These are phyloP conservation scores for Battus philenor DNA, from an alignment of 1,140 invertebrate species.

Conservation along the genomic window DNA sequence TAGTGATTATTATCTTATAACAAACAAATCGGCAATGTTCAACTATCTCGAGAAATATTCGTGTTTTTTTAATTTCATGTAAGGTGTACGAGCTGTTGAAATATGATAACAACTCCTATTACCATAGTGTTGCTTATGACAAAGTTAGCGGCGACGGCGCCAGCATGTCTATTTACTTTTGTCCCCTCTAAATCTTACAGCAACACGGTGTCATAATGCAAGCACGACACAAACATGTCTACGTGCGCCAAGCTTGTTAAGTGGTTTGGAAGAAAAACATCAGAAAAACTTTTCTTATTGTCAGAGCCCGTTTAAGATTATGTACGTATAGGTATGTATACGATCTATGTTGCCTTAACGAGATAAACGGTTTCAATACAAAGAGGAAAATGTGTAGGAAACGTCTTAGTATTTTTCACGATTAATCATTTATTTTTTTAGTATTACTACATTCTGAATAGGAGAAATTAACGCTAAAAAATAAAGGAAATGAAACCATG, in stretches of 20 bases:
- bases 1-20: too few species aligned
- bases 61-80: too few species aligned
- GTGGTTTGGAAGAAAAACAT: conserved; percentile 76
- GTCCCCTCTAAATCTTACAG: conserved; percentile 71
- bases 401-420: too few species aligned
- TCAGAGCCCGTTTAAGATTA: conserved; percentile 61
- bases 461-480: too few species aligned
- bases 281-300: conserved; percentile 73
- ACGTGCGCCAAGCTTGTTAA: conserved; percentile 73
- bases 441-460: too few species aligned
- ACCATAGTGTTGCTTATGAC: conserved; percentile 36
- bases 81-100: too few species aligned
- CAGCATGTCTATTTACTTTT: conserved; percentile 60
- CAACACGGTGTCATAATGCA: conserved; percentile 73
- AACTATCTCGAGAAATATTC: too few species aligned
- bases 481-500: too few species aligned
- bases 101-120: too few species aligned
- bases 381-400: conserved; percentile 12
- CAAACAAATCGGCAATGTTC: too few species aligned
- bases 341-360: conserved; percentile 16
- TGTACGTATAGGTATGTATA: conserved; percentile 33
- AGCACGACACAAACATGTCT: conserved; percentile 73
- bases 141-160: conserved; percentile 53
- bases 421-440: too few species aligned
- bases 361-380: conserved; percentile 16